A percentile compares a stretch with the other conserved stretches of the same genome.
Evolutionary conservation across 2,113 vertebrate species (phyloP).

Genomic region (Dromiciops gliroides): DNA sequence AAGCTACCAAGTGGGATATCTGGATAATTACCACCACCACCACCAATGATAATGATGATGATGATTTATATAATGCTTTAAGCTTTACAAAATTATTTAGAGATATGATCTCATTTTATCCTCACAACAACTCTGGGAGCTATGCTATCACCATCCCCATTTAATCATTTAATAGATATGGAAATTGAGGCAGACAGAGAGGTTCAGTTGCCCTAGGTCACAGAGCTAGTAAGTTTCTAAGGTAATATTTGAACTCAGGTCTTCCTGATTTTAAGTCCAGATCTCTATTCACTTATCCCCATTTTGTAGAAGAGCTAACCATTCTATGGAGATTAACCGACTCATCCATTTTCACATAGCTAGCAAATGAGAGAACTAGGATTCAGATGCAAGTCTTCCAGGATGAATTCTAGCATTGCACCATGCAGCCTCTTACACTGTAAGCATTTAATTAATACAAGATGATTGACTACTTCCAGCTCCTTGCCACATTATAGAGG

Average conservation of each 20-base stretch:
- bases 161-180: background rate
- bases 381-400: background rate
- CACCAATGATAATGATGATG: background rate
- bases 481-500: background rate
- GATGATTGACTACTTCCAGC: background rate
- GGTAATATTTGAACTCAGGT: background rate
- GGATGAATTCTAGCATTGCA: background rate
- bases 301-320: background rate
- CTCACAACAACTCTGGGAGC: background rate
- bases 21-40: background rate
- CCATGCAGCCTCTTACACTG: background rate
- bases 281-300: background rate
- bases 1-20: background rate
- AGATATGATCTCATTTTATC: background rate
- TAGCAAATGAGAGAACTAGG: background rate
- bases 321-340: background rate
- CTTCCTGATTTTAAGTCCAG: background rate
- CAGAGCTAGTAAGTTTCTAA: background rate
- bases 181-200: background rate
- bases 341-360: background rate
- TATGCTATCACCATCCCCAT: background rate
- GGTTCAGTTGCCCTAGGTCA: background rate
- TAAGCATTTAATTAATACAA: background rate
- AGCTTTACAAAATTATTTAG: background rate
- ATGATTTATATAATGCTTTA: background rate